phyloP scores from a whole-genome alignment of 2,113 vertebrate species.

The Petrocephalus microphthalmus region DNA sequence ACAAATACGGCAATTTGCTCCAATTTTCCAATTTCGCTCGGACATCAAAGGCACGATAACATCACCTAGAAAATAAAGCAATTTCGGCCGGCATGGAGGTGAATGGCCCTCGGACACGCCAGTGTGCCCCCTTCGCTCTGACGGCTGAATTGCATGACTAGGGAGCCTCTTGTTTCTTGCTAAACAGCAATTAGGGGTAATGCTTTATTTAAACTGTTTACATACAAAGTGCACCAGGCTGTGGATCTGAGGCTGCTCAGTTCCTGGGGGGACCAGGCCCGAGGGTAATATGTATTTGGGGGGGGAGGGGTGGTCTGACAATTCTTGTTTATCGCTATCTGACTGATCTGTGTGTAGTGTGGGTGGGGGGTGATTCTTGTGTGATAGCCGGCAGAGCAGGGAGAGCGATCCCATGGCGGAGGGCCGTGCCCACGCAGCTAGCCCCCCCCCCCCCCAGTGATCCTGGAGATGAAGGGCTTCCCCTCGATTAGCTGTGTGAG shows the following conservation, averaged over 20 bases:
- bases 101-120: conserved; percentile 55
- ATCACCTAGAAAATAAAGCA: conserved; percentile 65
- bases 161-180: conserved; percentile 62
- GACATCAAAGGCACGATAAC: conserved; percentile 63
- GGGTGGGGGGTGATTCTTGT: conserved; percentile 51
- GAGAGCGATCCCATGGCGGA: conserved; percentile 52
- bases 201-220: conserved; percentile 71
- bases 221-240: conserved; percentile 59
- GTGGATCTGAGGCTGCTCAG: conserved; percentile 56
- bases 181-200: conserved; percentile 65
- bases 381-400: conserved; percentile 51
- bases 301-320: conserved; percentile 27
- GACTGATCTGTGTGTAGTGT: conserved; percentile 59
- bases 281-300: conserved; percentile 23
- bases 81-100: conserved; percentile 59
- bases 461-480: background rate
- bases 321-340: conserved; percentile 46
- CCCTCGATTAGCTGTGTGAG: conserved; percentile 42
- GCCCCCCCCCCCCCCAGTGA: conserved; percentile 45
- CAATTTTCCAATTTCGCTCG: conserved; percentile 65
- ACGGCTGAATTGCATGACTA: conserved; percentile 57
- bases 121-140: conserved; percentile 48
- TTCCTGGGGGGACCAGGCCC: conserved; percentile 51
- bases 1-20: conserved; percentile 67
- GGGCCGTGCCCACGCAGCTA: conserved; percentile 47